Percentiles rank a stretch among this genome's conserved stretches.
Conservation (phyloP, 2,888 invertebrate genomes). For the Lasioglossum malachurum region DNA sequence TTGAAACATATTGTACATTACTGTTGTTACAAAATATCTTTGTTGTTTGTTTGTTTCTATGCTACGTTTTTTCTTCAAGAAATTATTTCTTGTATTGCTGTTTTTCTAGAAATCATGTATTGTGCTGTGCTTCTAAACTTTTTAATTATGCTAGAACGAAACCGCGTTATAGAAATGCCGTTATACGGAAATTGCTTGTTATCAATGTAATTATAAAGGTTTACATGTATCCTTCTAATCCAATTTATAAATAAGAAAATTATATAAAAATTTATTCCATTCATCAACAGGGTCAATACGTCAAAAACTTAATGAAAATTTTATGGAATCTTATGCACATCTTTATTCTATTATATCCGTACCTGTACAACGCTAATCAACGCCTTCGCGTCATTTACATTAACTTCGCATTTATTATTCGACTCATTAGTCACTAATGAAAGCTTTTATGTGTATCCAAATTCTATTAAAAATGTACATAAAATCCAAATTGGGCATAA, state of each 20-base stretch:
- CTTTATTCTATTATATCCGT: slow-evolving; percentile 6
- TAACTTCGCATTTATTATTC: slow-evolving; percentile 65
- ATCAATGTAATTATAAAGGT: neutral
- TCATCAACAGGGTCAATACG: neutral
- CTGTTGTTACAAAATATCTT: neutral
- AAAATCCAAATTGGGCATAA: neutral
- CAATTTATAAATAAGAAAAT: neutral
- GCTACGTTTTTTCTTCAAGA: neutral
- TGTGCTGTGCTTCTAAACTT: neutral
- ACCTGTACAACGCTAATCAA: slow-evolving; percentile 63
- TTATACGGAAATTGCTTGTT: neutral
- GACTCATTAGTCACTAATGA: slow-evolving; percentile 61
- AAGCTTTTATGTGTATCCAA: slow-evolving; percentile 65
- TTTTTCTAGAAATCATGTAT: neutral
- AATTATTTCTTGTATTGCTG: neutral
- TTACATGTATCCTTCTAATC: neutral
- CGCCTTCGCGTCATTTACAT: slow-evolving; percentile 62
- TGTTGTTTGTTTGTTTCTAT: neutral
- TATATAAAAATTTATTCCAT: neutral
- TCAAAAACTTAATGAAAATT: neutral
- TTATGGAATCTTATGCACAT: neutral
- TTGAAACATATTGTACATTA: neutral
- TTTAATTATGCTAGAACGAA: neutral
- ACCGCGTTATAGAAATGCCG: neutral
- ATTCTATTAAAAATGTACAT: slow-evolving; percentile 52